phyloP scores from a whole-genome alignment of 2,113 vertebrate species.

The Podarcis raffonei region DNA sequence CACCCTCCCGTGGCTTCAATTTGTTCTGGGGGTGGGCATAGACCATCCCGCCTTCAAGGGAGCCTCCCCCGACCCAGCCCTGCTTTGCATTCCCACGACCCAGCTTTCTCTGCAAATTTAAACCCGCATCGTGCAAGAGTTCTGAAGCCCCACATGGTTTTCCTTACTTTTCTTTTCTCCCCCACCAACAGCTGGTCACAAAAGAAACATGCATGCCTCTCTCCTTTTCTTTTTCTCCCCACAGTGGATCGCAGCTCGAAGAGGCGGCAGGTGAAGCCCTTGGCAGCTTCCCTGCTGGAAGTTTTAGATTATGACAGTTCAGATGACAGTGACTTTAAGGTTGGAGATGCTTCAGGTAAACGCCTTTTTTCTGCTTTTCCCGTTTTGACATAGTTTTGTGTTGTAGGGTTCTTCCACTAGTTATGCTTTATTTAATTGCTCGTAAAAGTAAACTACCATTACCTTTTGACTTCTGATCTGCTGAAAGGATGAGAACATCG shows the following conservation, averaged over 20 bases:
- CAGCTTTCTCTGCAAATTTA: background rate
- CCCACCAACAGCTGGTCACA: background rate
- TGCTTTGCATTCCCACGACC: background rate
- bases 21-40: background rate
- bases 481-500: background rate
- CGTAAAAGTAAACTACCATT: background rate
- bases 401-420: background rate
- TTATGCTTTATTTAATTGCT: background rate
- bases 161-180: background rate
- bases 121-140: background rate
- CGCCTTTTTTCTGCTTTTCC: conserved; percentile 35
- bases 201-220: background rate
- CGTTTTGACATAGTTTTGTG: background rate
- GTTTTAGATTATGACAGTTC: conserved; percentile 99
- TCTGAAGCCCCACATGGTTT: background rate
- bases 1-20: too few relatives aligned
- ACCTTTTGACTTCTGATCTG: background rate
- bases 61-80: background rate
- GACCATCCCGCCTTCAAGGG: too few relatives aligned
- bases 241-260: conserved; percentile 96
- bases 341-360: conserved; percentile 97
- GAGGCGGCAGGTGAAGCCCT: conserved; percentile 96
- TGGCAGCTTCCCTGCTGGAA: conserved; percentile 95
- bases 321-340: conserved; percentile 99
- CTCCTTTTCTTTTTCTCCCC: background rate